Evolutionary conservation across 2,113 vertebrate genomes (phyloP).

Genomic region (Dipodomys spectabilis): DNA sequence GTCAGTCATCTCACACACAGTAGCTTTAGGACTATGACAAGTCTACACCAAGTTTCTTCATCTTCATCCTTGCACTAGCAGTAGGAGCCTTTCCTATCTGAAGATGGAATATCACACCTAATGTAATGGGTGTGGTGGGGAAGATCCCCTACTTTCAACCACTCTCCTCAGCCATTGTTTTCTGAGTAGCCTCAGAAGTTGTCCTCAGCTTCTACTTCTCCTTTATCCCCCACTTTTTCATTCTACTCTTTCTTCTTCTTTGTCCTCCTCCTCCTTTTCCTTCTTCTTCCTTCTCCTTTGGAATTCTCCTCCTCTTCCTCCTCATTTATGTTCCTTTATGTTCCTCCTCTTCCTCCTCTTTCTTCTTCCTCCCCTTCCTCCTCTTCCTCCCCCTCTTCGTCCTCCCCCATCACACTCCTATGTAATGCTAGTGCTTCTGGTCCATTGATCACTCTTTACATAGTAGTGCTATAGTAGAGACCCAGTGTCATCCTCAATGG

Average conservation of each 20-base stretch:
- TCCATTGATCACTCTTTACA: background rate
- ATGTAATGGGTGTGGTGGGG: background rate
- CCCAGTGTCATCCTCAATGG: background rate
- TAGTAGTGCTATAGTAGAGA: background rate
- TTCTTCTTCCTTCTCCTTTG: no score
- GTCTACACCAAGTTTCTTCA: slow-evolving; percentile 15
- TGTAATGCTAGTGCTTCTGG: background rate
- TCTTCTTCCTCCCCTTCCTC: no score
- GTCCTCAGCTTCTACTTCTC: no score
- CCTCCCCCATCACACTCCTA: background rate
- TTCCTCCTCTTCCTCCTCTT: no score
- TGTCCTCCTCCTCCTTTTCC: no score
- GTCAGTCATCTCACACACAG: slow-evolving; percentile 16
- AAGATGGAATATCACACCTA: background rate
- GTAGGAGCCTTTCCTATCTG: background rate
- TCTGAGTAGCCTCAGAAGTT: background rate
- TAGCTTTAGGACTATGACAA: background rate
- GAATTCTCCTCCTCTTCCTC: no score
- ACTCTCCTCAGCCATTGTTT: background rate
- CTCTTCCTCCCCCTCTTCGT: no score
- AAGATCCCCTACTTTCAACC: background rate
- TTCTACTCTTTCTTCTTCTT: background rate
- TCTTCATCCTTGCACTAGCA: background rate
- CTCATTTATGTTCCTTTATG: no score
- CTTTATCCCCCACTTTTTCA: no score